phyloP scores from a whole-genome alignment of 2,113 vertebrate genomes.

The Mixornis gularis region DNA sequence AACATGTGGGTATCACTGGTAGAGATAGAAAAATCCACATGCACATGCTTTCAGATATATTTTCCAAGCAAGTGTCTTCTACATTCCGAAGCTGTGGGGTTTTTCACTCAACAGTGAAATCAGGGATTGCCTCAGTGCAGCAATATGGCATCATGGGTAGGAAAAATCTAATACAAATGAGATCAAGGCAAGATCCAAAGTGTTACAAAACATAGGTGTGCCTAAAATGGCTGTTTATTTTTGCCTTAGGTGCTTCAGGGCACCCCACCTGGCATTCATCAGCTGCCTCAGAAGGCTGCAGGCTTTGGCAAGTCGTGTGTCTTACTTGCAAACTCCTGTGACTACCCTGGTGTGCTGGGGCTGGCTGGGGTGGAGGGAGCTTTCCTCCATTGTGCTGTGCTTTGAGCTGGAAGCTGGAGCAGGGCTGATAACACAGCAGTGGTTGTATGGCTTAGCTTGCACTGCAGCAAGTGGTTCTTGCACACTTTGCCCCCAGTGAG shows the following conservation, averaged over 20 bases:
- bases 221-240: background rate
- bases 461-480: background rate
- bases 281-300: background rate
- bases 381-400: background rate
- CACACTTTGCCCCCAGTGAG: background rate
- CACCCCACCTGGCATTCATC: background rate
- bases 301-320: background rate
- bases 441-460: accelerated
- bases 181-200: background rate
- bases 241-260: background rate
- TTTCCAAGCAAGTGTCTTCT: background rate
- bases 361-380: background rate
- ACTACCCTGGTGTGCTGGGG: background rate
- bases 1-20: background rate
- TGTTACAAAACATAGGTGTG: background rate
- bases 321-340: background rate
- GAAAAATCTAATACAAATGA: background rate
- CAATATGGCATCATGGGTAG: background rate
- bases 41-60: background rate
- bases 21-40: background rate
- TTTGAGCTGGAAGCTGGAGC: background rate
- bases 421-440: background rate
- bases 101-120: background rate
- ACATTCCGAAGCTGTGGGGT: background rate
- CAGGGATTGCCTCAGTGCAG: background rate